Conservation (phyloP, 1,140 invertebrate species). For the Eubasilissa regina region DNA sequence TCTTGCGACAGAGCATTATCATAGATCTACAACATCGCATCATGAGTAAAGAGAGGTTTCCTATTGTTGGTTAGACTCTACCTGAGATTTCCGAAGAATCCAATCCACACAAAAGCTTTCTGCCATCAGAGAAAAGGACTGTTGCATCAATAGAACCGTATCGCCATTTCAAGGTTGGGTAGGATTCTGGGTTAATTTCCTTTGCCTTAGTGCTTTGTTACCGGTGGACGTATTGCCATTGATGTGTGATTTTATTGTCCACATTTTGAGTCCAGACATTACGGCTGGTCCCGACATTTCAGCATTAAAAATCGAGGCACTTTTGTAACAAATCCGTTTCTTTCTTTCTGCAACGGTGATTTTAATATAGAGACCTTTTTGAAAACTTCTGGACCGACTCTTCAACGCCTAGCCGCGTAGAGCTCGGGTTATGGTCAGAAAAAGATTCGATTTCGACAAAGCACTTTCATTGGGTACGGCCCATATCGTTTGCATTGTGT, state of each 20-base stretch:
- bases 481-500: constrained; percentile 21
- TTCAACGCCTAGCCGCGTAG: not conserved
- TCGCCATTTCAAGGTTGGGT: constrained; percentile 32
- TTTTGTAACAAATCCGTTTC: not conserved
- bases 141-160: constrained; percentile 40
- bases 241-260: constrained; percentile 22
- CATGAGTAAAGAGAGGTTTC: constrained; percentile 19
- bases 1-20: constrained; percentile 6
- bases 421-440: constrained; percentile 1
- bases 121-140: constrained; percentile 27
- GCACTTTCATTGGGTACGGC: not conserved
- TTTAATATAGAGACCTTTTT: not conserved
- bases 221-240: constrained; percentile 19
- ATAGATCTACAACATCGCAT: not conserved
- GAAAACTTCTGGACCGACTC: not conserved
- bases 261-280: not conserved
- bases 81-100: constrained; percentile 35
- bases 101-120: constrained; percentile 41
- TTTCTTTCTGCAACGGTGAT: not conserved
- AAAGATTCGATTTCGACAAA: constrained; percentile 19
- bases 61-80: not conserved
- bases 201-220: not conserved
- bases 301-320: not conserved
- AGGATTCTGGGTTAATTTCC: constrained; percentile 1
- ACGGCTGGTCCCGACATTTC: constrained; percentile 8